Conservation (phyloP, 37 sponge, comb jelly and placozoan species). For the Eunapius fragilis region DNA sequence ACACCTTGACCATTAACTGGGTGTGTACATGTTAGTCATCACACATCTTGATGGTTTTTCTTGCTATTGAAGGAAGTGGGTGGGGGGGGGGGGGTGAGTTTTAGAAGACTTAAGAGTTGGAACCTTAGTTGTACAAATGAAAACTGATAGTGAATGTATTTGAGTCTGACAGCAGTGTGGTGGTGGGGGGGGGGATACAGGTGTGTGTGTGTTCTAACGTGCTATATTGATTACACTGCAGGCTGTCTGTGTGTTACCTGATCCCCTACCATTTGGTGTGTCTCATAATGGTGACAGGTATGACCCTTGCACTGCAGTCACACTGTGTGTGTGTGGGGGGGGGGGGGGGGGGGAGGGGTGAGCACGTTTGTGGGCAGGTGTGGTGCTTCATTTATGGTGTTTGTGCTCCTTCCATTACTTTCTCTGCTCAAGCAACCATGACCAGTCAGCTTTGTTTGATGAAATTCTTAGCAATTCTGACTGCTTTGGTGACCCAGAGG, state of each 20-base stretch:
- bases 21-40: too few relatives aligned
- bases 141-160: too few relatives aligned
- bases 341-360: constrained; percentile 4
- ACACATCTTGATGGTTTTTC: too few relatives aligned
- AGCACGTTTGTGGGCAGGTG: constrained; percentile 8
- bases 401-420: neutral
- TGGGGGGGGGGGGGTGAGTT: too few relatives aligned
- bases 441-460: neutral
- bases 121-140: too few relatives aligned
- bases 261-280: neutral
- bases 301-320: neutral
- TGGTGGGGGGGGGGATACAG: too few relatives aligned
- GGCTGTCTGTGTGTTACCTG: constrained; percentile 7
- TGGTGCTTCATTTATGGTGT: neutral
- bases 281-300: neutral
- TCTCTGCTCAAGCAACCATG: neutral
- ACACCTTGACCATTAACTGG: too few relatives aligned
- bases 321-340: constrained; percentile 11
- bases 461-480: neutral
- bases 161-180: neutral
- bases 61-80: too few relatives aligned
- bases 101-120: too few relatives aligned
- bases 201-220: too few relatives aligned
- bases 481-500: neutral
- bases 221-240: neutral